Evolutionary conservation across 2,888 invertebrate species (phyloP).

Genomic region (Calameuta filiformis): DNA sequence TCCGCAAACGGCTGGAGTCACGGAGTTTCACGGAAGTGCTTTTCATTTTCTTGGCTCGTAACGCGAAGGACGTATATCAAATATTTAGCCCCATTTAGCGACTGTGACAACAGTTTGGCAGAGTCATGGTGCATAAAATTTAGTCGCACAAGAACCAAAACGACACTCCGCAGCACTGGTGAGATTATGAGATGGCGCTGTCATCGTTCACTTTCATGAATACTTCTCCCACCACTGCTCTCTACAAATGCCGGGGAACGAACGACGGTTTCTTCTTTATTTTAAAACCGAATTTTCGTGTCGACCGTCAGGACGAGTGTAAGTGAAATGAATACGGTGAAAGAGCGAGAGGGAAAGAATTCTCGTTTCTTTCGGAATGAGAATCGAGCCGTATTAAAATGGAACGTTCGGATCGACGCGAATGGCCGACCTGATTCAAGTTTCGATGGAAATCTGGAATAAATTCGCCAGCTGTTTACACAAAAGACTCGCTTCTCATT

Average conservation of each 20-base stretch:
- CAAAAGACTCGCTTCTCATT: background rate
- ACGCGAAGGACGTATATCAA: conserved; percentile 16
- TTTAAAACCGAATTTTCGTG: background rate
- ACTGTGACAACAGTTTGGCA: conserved; percentile 19
- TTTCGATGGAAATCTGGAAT: background rate
- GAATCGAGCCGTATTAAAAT: background rate
- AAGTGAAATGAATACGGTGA: background rate
- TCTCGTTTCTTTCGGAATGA: background rate
- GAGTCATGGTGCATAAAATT: conserved; percentile 15
- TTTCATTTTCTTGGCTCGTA: conserved; percentile 2
- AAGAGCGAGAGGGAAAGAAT: background rate
- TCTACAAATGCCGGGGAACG: background rate
- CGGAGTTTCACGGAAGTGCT: background rate
- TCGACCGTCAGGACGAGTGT: background rate
- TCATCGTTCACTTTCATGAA: background rate
- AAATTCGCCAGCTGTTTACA: background rate
- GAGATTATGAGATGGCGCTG: background rate
- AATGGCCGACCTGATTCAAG: background rate
- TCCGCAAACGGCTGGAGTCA: background rate
- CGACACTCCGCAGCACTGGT: background rate
- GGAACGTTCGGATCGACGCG: background rate
- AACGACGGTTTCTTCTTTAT: background rate
- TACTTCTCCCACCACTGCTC: background rate
- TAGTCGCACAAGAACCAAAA: background rate
- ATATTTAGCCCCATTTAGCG: conserved; percentile 20